phyloP scores from a whole-genome alignment of 2,888 invertebrate genomes.

The Drosophila aldrichi region DNA sequence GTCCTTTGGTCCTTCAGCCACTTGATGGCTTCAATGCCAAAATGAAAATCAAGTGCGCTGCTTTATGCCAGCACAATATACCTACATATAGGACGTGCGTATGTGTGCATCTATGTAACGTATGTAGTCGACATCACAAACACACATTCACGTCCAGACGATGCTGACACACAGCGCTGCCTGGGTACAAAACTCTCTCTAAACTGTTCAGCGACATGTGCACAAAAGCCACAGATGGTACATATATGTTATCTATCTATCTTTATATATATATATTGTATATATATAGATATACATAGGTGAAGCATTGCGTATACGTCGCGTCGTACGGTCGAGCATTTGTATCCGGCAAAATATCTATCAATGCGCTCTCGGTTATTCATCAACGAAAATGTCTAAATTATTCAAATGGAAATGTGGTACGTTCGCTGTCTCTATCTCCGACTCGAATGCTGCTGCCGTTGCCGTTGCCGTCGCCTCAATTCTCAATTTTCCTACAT shows the following conservation, averaged over 20 bases:
- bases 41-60: conserved; percentile 32
- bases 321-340: conserved; percentile 26
- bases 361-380: conserved; percentile 81
- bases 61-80: conserved; percentile 39
- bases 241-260: background rate
- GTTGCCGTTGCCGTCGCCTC: conserved; percentile 48
- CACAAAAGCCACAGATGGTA: conserved; percentile 21
- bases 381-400: conserved; percentile 82
- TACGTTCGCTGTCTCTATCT: conserved; percentile 48
- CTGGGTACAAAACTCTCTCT: conserved; percentile 19
- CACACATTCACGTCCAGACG: conserved; percentile 2
- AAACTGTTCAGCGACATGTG: conserved; percentile 27
- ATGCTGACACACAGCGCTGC: conserved; percentile 42
- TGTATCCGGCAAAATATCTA: conserved; percentile 64
- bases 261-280: background rate
- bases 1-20: conserved; percentile 29
- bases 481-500: conserved; percentile 16
- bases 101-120: conserved; percentile 1
- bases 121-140: conserved; percentile 3
- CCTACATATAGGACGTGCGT: conserved; percentile 4
- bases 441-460: conserved; percentile 24
- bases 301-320: conserved; percentile 49
- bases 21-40: conserved; percentile 31
- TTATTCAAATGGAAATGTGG: conserved; percentile 82
- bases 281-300: conserved; percentile 6